These are phyloP conservation scores for Scaptomyza montana DNA, from an alignment of 1,140 invertebrate species.

Conservation along the genomic window DNA sequence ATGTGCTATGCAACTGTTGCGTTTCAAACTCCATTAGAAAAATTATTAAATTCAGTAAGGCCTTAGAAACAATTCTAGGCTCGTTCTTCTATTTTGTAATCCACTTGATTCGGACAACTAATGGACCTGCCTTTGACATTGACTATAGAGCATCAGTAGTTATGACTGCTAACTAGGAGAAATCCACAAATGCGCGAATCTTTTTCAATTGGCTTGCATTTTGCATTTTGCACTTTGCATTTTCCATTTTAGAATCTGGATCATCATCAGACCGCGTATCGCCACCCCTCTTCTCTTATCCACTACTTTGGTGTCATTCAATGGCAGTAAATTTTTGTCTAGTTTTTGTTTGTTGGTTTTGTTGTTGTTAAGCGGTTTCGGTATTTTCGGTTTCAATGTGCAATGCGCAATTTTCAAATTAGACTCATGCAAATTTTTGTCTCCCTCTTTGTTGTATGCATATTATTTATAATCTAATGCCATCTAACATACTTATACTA, in stretches of 20 bases:
- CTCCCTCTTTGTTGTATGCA: constrained; percentile 60
- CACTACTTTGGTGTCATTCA: constrained; percentile 28
- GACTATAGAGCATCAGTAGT: constrained; percentile 34
- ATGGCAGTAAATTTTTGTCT: constrained; percentile 11
- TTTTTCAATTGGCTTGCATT: constrained; percentile 73
- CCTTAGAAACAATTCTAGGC: too few relatives aligned
- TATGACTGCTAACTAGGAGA: constrained; percentile 44
- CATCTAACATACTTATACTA: constrained; percentile 42
- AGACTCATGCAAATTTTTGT: constrained; percentile 68
- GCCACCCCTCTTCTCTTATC: constrained; percentile 10
- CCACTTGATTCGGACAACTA: background rate
- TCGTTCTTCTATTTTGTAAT: too few relatives aligned
- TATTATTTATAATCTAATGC: constrained; percentile 35
- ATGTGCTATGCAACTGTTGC: constrained; percentile 5
- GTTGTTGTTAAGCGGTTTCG: constrained; percentile 50
- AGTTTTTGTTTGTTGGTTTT: constrained; percentile 15
- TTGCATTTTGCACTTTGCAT: constrained; percentile 45
- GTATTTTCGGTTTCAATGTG: constrained; percentile 51
- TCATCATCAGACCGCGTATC: constrained; percentile 27
- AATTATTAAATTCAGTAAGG: too few relatives aligned
- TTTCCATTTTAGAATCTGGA: constrained; percentile 57
- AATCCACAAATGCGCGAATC: constrained; percentile 57
- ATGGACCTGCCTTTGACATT: constrained; percentile 57
- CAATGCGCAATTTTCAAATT: constrained; percentile 76
- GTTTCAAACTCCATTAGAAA: background rate